Conservation (phyloP, 2,797 vertebrate genomes). For the Rallus crepitans region DNA sequence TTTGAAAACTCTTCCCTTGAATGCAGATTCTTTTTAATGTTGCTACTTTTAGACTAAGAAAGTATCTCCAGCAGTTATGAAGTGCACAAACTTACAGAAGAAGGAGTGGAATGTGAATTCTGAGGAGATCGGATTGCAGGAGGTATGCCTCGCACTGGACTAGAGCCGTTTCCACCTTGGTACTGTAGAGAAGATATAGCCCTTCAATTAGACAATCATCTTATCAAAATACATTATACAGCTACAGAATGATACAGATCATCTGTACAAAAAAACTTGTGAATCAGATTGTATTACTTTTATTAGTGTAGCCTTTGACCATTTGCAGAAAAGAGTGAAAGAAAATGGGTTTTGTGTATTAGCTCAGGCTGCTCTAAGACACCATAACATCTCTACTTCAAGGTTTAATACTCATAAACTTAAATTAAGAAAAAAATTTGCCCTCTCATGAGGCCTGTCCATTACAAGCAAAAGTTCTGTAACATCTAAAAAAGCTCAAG, state of each 20-base stretch:
- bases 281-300: not conserved
- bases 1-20: not conserved
- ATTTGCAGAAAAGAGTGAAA: not conserved
- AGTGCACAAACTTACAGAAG: slow-evolving; percentile 84
- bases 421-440: not conserved
- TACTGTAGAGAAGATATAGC: slow-evolving; percentile 79
- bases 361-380: not conserved
- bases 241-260: not conserved
- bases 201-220: not conserved
- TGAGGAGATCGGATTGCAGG: slow-evolving; percentile 95
- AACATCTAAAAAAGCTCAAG: not conserved
- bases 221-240: not conserved
- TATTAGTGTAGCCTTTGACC: not conserved
- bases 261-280: not conserved
- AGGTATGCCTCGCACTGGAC: slow-evolving; percentile 94
- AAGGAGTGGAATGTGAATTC: slow-evolving; percentile 97
- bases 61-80: not conserved
- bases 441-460: not conserved
- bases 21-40: not conserved
- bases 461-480: not conserved
- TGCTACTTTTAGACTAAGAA: not conserved
- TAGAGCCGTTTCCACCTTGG: slow-evolving; percentile 97
- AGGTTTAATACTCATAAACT: not conserved
- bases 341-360: not conserved
- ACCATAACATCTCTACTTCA: not conserved